These are phyloP conservation scores for Lasioglossum malachurum DNA, from an alignment of 2,888 invertebrate species.

Conservation along the genomic window DNA sequence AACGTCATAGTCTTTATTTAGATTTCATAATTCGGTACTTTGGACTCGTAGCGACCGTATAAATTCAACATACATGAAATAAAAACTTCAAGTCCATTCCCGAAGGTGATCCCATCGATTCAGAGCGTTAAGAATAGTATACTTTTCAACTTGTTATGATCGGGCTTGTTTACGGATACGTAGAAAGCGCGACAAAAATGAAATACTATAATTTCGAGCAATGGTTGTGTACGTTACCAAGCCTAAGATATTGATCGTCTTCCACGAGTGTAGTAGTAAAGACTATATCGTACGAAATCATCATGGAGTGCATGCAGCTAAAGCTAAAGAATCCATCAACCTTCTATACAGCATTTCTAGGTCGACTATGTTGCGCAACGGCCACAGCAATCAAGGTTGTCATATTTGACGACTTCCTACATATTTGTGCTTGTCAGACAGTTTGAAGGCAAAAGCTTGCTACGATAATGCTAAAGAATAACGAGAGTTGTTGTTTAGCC, in stretches of 20 bases:
- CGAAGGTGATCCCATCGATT: neutral
- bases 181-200: neutral
- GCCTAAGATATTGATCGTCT: neutral
- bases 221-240: neutral
- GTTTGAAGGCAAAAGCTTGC: neutral
- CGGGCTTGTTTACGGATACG: neutral
- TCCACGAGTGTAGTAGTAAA: neutral
- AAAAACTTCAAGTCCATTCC: neutral
- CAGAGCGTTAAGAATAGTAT: neutral
- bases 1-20: neutral
- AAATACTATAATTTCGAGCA: neutral
- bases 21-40: neutral
- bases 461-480: neutral
- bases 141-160: neutral
- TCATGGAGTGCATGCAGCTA: neutral
- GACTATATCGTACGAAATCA: neutral
- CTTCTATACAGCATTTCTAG: neutral
- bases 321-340: constrained; percentile 4
- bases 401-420: neutral
- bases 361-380: neutral
- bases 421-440: neutral
- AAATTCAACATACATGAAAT: neutral
- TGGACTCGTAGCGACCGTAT: neutral
- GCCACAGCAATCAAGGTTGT: neutral
- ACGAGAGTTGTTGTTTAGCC: neutral